phyloP scores from a whole-genome alignment of 1,140 invertebrate genomes.

The Trachelipus rathkii region DNA sequence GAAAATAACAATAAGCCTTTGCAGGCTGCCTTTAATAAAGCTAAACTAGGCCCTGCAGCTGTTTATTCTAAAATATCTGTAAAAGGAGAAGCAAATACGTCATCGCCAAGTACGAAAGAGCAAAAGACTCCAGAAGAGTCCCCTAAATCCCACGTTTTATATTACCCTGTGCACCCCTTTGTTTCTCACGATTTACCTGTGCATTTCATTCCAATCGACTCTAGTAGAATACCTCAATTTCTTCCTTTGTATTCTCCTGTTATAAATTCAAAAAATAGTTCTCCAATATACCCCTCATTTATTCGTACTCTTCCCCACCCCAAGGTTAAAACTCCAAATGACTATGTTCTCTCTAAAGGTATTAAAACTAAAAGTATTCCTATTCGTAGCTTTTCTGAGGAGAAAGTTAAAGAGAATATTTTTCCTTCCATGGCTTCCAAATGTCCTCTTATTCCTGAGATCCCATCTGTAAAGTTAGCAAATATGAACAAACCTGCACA shows the following conservation, averaged over 20 bases:
- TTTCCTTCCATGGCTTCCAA: not conserved
- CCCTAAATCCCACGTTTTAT: not conserved
- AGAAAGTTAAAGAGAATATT: not conserved
- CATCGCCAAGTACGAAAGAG: no score
- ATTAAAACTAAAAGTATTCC: not conserved
- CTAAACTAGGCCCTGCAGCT: no score
- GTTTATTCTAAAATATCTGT: no score
- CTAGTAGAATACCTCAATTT: not conserved
- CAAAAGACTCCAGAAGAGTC: no score
- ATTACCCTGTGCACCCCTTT: not conserved
- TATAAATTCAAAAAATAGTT: not conserved
- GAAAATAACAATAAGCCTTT: no score
- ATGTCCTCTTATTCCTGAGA: not conserved
- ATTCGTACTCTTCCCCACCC: not conserved
- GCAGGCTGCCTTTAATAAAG: no score
- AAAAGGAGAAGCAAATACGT: no score
- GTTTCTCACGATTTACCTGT: not conserved
- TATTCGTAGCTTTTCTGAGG: not conserved
- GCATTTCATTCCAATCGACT: not conserved
- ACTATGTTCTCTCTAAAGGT: not conserved
- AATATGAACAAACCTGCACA: not conserved
- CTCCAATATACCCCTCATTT: not conserved
- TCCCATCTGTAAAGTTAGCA: not conserved
- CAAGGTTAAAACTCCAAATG: not conserved
- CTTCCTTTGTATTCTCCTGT: not conserved